phyloP scores from a whole-genome alignment of 2,797 vertebrate genomes.

The Rhynchotus rufescens region DNA sequence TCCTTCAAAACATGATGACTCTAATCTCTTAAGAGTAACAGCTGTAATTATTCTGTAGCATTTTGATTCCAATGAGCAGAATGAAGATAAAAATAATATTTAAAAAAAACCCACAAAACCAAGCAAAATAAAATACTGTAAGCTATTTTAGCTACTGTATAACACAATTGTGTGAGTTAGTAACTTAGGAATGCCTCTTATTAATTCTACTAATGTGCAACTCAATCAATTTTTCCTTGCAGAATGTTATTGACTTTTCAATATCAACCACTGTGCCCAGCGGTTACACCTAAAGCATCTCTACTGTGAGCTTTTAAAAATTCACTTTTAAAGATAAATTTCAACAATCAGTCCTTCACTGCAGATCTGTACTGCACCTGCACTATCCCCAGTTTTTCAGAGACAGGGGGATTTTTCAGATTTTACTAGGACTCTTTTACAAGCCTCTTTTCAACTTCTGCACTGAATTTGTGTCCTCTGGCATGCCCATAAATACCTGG shows the following conservation, averaged over 20 bases:
- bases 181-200: neutral
- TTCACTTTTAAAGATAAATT: neutral
- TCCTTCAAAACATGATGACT: neutral
- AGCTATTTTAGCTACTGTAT: no score
- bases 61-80: neutral
- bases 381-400: neutral
- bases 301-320: neutral
- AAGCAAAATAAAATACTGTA: neutral
- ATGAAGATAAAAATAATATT: neutral
- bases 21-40: neutral
- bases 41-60: neutral
- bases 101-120: neutral
- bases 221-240: neutral
- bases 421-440: neutral
- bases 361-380: fast-evolving
- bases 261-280: neutral
- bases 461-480: neutral
- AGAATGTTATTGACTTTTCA: neutral
- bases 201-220: neutral
- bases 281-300: neutral
- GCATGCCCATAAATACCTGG: neutral
- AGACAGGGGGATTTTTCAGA: neutral
- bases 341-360: neutral
- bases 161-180: neutral
- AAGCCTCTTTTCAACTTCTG: neutral